Percentiles rank a stretch among this genome's conserved stretches.
These are phyloP conservation scores for Andinoacara biseriatus DNA, from an alignment of 2,113 vertebrate genomes.

Conservation along the genomic window DNA sequence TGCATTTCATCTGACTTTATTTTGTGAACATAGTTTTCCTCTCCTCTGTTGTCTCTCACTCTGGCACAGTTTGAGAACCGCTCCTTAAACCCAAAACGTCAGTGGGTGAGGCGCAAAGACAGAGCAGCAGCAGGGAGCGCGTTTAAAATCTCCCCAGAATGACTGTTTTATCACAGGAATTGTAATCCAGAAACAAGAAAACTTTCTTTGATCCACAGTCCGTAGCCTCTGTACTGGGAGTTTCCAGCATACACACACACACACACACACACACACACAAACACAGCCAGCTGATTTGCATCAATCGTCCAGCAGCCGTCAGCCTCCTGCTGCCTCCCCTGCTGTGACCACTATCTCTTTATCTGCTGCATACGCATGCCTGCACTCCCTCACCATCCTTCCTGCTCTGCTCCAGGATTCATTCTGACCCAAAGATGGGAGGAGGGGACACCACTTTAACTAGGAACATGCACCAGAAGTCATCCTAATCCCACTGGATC, in stretches of 20 bases:
- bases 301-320: constrained; percentile 61
- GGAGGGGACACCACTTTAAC: constrained; percentile 52
- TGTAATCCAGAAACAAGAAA: constrained; percentile 37
- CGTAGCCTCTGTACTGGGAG: constrained; percentile 1
- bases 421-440: constrained; percentile 51
- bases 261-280: neutral
- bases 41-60: neutral
- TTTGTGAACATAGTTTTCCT: neutral
- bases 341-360: constrained; percentile 69
- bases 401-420: constrained; percentile 41
- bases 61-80: neutral
- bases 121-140: neutral
- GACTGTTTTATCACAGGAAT: constrained; percentile 39
- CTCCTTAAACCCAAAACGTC: neutral
- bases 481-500: neutral
- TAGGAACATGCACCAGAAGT: neutral
- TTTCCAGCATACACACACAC: neutral
- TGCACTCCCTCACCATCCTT: constrained; percentile 65
- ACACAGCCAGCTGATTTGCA: constrained; percentile 57
- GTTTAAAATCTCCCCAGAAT: neutral
- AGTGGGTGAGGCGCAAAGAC: neutral
- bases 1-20: rapidly evolving
- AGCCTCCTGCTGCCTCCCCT: constrained; percentile 70
- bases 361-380: constrained; percentile 72
- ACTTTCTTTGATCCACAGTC: constrained; percentile 53